Conservation (phyloP, 1,140 invertebrate genomes). For the Hycleus phaleratus region DNA sequence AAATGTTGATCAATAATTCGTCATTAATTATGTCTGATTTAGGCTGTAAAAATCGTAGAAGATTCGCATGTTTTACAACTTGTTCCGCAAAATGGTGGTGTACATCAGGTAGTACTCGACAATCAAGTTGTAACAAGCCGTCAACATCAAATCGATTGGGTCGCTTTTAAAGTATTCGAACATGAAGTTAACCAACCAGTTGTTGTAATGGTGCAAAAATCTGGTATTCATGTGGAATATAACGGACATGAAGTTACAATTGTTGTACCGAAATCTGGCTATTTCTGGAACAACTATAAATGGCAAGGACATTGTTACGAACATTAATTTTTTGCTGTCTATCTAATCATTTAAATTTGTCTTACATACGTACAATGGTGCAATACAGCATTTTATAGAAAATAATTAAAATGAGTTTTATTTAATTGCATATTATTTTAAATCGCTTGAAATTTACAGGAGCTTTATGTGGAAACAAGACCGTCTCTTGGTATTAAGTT, state of each 20-base stretch:
- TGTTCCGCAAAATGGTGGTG: constrained; percentile 9
- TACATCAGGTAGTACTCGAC: constrained; percentile 16
- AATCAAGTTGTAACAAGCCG: constrained; percentile 3
- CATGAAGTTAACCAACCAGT: constrained; percentile 1
- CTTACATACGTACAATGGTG: too few species aligned
- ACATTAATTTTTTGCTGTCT: background rate
- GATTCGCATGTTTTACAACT: constrained; percentile 16
- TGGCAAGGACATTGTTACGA: constrained; percentile 1
- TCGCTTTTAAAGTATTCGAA: constrained; percentile 3
- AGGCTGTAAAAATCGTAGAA: constrained; percentile 21
- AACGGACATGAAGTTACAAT: constrained; percentile 7
- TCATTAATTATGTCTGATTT: background rate
- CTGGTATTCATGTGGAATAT: constrained; percentile 17
- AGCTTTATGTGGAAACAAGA: too few species aligned
- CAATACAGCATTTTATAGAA: too few species aligned
- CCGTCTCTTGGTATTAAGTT: too few species aligned
- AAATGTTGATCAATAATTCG: background rate
- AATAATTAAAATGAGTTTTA: too few species aligned
- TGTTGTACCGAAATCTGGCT: constrained; percentile 11
- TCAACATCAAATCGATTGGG: constrained; percentile 11
- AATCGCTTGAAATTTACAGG: too few species aligned
- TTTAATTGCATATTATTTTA: too few species aligned
- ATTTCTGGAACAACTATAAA: background rate
- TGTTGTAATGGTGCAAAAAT: constrained; percentile 7
- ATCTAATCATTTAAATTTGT: too few species aligned